Evolutionary conservation across 2,888 invertebrate genomes (phyloP).

Genomic region (Pycnomerus fuliginosus): DNA sequence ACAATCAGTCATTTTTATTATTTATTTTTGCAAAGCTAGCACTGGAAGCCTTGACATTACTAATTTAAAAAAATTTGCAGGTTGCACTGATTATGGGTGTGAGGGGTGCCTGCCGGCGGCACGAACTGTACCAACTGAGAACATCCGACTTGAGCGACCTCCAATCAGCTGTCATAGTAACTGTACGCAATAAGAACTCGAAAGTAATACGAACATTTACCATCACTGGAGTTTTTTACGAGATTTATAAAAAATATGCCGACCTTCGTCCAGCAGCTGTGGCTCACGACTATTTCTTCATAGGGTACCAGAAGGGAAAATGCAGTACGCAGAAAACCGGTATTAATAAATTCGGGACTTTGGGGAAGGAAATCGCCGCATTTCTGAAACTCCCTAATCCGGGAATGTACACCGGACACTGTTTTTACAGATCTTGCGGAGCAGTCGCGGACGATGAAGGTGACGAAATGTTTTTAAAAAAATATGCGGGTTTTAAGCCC

Average conservation of each 20-base stretch:
- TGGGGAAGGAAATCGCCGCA: conserved; percentile 9
- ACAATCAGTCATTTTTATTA: no score
- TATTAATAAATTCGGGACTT: conserved; percentile 16
- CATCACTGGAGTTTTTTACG: conserved; percentile 10
- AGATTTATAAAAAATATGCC: conserved; percentile 17
- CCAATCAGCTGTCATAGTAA: conserved; percentile 10
- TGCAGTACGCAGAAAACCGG: conserved; percentile 11
- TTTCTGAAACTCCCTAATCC: conserved; percentile 18
- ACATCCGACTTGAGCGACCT: conserved; percentile 19
- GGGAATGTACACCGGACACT: conserved; percentile 18
- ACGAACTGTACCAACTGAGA: conserved; percentile 23
- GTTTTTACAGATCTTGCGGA: not conserved
- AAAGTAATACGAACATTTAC: conserved; percentile 20
- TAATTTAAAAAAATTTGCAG: no score
- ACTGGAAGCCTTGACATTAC: no score
- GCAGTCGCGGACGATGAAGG: not conserved
- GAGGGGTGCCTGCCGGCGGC: conserved; percentile 24
- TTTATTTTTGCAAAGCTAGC: no score
- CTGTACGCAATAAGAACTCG: conserved; percentile 18
- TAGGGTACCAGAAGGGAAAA: conserved; percentile 14
- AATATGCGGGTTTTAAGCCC: no score
- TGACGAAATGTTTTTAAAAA: no score
- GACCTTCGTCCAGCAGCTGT: conserved; percentile 8
- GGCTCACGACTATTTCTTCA: conserved; percentile 8
- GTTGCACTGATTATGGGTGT: conserved; percentile 24